Conservation (phyloP, 92 coral and sea anemone genomes). For the Parazoanthus swiftii region DNA sequence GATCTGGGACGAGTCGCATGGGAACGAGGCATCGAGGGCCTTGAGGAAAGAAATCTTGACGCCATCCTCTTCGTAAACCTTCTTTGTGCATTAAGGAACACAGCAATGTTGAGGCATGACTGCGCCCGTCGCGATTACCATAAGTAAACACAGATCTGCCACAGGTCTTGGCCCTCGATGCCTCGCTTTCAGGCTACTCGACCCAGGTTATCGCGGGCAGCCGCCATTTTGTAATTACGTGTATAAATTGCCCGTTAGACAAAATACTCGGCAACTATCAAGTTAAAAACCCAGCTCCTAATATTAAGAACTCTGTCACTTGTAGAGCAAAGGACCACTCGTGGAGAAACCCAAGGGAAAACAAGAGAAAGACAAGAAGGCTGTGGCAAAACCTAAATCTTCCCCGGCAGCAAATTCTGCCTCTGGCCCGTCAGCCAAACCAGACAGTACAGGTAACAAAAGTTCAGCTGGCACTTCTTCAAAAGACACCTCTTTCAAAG, state of each 20-base stretch:
- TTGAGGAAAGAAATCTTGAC: too few relatives aligned
- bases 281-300: background rate
- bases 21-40: too few relatives aligned
- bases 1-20: too few relatives aligned
- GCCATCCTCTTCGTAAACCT: too few relatives aligned
- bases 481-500: slow-evolving; percentile 22
- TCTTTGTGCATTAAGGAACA: too few relatives aligned
- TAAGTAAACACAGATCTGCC: too few relatives aligned
- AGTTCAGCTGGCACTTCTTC: slow-evolving; percentile 29
- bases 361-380: slow-evolving; percentile 57
- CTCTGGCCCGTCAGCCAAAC: slow-evolving; percentile 51
- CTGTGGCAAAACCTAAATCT: slow-evolving; percentile 62
- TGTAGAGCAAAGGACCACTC: slow-evolving; percentile 15
- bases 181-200: too few relatives aligned
- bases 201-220: too few relatives aligned
- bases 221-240: too few relatives aligned
- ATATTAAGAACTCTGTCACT: background rate
- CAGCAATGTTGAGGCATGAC: too few relatives aligned
- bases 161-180: too few relatives aligned
- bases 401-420: slow-evolving; percentile 58
- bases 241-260: background rate
- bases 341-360: slow-evolving; percentile 37
- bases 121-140: too few relatives aligned
- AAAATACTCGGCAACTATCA: background rate
- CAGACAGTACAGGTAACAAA: slow-evolving; percentile 52